A percentile compares a stretch with the other conserved stretches of the same genome.
These are phyloP conservation scores for Pogoniulus pusillus DNA, from an alignment of 2,797 vertebrate species.

Conservation along the genomic window DNA sequence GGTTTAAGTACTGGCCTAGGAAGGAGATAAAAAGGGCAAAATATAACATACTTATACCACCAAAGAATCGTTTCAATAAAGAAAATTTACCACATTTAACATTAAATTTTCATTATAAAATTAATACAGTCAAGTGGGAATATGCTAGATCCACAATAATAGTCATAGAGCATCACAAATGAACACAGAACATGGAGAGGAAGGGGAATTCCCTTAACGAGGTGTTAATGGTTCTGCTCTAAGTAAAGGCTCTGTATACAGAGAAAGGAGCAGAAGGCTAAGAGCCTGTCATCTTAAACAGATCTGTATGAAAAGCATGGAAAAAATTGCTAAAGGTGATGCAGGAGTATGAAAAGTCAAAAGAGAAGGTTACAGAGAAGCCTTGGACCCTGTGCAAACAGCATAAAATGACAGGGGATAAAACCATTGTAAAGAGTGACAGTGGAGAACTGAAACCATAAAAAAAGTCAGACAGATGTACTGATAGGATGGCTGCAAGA, in stretches of 20 bases:
- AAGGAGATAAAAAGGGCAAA: neutral
- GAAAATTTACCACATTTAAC: neutral
- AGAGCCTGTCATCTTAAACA: neutral
- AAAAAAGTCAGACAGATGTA: neutral
- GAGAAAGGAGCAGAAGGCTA: neutral
- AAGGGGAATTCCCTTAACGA: neutral
- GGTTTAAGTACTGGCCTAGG: slow-evolving; percentile 95
- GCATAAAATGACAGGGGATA: neutral
- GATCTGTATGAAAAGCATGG: neutral
- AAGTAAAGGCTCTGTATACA: neutral
- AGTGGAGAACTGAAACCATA: rapidly evolving
- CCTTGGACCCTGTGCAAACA: neutral
- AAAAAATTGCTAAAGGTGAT: neutral
- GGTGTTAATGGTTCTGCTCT: neutral
- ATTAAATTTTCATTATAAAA: neutral
- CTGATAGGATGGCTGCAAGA: neutral
- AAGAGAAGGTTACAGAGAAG: neutral
- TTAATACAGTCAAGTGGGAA: neutral
- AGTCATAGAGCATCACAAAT: neutral
- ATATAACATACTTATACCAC: neutral
- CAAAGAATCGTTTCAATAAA: neutral
- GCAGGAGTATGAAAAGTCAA: neutral
- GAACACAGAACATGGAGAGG: neutral
- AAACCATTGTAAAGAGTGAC: neutral
- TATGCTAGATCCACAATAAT: neutral